These are phyloP conservation scores for Odobenus rosmarus DNA, from an alignment of 2,113 vertebrate genomes.

Conservation along the genomic window DNA sequence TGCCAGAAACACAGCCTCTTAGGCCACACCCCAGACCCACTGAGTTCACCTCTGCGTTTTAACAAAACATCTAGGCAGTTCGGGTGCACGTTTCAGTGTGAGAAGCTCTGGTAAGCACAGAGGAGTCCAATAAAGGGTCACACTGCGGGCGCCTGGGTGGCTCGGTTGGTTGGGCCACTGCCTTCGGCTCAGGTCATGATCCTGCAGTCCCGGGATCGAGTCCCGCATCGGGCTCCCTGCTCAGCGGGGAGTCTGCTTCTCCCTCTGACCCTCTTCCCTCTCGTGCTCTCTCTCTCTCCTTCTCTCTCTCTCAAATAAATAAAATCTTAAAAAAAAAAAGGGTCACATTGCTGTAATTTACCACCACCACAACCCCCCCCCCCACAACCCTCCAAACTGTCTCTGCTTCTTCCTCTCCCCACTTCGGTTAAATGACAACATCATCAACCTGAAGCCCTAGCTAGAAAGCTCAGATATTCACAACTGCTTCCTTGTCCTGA, in stretches of 20 bases:
- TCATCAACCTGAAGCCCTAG: not conserved
- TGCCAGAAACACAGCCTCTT: not conserved
- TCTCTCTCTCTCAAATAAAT: too few species aligned
- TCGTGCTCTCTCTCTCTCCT: too few species aligned
- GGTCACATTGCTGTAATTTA: not conserved
- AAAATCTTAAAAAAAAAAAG: too few species aligned
- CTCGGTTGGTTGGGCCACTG: too few species aligned
- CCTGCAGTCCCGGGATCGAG: too few species aligned
- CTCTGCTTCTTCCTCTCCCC: not conserved
- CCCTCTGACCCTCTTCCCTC: too few species aligned
- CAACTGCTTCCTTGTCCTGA: not conserved
- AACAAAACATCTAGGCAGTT: not conserved
- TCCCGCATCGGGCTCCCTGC: too few species aligned
- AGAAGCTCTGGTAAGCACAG: not conserved
- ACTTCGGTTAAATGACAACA: not conserved
- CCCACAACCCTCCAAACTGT: not conserved
- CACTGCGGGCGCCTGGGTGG: too few species aligned
- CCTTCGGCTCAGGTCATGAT: too few species aligned
- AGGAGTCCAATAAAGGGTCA: not conserved
- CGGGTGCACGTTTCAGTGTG: fast-evolving
- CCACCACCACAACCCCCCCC: not conserved
- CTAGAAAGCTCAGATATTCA: not conserved
- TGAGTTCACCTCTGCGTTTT: not conserved
- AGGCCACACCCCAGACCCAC: not conserved
- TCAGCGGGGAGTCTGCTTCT: too few species aligned